phyloP scores from a whole-genome alignment of 92 coral and sea anemone species.

The Ricordea florida region DNA sequence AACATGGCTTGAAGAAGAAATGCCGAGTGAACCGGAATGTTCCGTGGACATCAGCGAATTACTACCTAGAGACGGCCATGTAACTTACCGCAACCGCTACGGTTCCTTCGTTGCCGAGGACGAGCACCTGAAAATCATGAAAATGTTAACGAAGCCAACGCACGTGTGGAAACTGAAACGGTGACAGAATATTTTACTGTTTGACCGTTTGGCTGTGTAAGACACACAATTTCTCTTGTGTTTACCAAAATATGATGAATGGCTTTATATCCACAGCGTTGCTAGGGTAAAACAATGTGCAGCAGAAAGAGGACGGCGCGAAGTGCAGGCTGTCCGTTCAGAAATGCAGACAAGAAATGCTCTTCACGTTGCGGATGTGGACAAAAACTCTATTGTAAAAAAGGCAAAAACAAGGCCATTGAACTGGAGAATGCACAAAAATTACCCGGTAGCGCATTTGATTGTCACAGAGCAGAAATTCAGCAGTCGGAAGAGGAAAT shows the following conservation, averaged over 20 bases:
- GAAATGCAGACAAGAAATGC: conserved; percentile 41
- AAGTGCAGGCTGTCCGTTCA: conserved; percentile 46
- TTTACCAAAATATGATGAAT: not conserved
- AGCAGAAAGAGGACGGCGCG: conserved; percentile 14
- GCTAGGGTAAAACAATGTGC: not conserved
- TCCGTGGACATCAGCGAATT: not conserved
- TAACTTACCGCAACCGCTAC: not conserved
- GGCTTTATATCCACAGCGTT: not conserved
- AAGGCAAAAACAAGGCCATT: not conserved
- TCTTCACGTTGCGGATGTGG: conserved; percentile 30
- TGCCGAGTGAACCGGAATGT: not conserved
- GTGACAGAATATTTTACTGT: not conserved
- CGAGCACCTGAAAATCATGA: not conserved
- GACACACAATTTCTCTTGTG: too few species aligned
- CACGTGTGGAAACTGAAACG: not conserved
- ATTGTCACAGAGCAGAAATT: conserved; percentile 25
- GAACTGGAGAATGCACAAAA: conserved; percentile 27
- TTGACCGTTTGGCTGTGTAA: too few species aligned
- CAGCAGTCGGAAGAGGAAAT: conserved; percentile 31
- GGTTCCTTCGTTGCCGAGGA: not conserved
- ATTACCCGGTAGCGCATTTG: conserved; percentile 7
- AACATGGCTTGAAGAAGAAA: not conserved
- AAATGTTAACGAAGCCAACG: not conserved
- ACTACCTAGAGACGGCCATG: not conserved
- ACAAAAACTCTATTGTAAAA: conserved; percentile 28